Evolutionary conservation across 2,113 vertebrate genomes (phyloP).

Genomic region (Myodes glareolus): DNA sequence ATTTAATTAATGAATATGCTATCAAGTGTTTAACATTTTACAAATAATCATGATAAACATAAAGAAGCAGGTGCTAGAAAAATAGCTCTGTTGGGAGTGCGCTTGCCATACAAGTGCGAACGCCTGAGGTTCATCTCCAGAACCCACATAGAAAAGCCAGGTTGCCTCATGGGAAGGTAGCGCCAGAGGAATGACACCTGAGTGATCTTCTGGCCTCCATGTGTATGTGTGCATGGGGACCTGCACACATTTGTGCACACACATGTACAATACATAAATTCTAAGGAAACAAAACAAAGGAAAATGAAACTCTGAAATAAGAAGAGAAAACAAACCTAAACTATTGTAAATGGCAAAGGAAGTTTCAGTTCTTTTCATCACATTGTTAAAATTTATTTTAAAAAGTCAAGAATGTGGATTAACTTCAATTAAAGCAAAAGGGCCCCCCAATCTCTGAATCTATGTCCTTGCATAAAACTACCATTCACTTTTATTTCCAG

Average conservation of each 20-base stretch:
- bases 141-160: not conserved
- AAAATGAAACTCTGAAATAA: not conserved
- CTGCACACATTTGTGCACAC: too few species aligned
- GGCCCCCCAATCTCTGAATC: not conserved
- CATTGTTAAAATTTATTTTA: not conserved
- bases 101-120: not conserved
- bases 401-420: not conserved
- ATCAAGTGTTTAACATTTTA: not conserved
- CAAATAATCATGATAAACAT: not conserved
- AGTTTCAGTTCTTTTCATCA: not conserved
- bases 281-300: not conserved
- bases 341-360: not conserved
- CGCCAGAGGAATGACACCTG: not conserved
- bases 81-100: not conserved
- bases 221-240: not conserved
- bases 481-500: not conserved
- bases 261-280: not conserved
- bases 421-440: slow-evolving; percentile 21
- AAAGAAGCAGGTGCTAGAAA: not conserved
- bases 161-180: not conserved
- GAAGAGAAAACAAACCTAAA: not conserved
- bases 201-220: not conserved
- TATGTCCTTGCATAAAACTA: not conserved
- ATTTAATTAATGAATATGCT: not conserved
- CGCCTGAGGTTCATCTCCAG: not conserved